These are phyloP conservation scores for Rhagoletis pomonella DNA, from an alignment of 1,140 invertebrate genomes.

Conservation along the genomic window DNA sequence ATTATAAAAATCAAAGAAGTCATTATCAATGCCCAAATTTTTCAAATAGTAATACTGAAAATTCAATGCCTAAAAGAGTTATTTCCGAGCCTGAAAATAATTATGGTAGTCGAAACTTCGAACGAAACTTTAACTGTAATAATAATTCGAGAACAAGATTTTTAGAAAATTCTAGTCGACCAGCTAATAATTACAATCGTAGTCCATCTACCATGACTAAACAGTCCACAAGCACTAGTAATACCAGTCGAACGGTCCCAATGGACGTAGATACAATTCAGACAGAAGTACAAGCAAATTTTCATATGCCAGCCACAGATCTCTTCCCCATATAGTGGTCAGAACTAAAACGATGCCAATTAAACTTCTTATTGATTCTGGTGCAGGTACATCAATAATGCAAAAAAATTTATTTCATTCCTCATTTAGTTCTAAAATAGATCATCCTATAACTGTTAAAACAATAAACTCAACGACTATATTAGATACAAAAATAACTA, in stretches of 20 bases:
- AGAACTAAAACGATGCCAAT: neutral
- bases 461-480: neutral
- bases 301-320: neutral
- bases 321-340: conserved; percentile 6
- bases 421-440: neutral
- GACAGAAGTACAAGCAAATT: neutral
- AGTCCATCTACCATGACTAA: neutral
- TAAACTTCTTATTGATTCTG: neutral
- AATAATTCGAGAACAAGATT: neutral
- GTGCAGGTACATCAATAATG: neutral
- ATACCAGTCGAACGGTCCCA: neutral
- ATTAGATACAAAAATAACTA: neutral
- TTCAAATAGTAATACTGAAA: neutral
- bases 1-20: neutral
- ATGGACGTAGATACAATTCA: neutral
- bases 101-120: no score
- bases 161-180: neutral
- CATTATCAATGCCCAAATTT: no score
- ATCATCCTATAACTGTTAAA: neutral
- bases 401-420: neutral
- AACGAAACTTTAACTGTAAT: no score
- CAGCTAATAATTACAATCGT: neutral
- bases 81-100: no score
- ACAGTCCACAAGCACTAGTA: neutral
- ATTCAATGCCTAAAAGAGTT: no score